phyloP scores from a whole-genome alignment of 1,140 invertebrate genomes.

The Carposina sasakii region DNA sequence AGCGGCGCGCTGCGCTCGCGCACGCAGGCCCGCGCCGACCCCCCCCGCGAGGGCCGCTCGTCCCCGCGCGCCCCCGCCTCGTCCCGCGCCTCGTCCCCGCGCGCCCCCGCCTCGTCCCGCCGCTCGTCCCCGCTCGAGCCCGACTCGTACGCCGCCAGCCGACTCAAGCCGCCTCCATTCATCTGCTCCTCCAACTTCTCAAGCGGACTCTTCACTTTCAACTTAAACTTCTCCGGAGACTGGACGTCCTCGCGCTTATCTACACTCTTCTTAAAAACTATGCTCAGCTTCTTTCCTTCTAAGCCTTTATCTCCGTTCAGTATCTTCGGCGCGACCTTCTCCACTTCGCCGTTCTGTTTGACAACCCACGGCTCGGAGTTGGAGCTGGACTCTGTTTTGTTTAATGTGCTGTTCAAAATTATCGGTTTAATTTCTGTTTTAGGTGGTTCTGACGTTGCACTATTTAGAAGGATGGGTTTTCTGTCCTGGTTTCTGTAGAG shows the following conservation, averaged over 20 bases:
- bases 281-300: constrained; percentile 54
- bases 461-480: constrained; percentile 43
- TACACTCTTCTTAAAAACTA: constrained; percentile 44
- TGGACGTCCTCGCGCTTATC: constrained; percentile 24
- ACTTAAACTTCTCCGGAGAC: constrained; percentile 36
- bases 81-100: constrained; percentile 36
- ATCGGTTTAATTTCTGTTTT: constrained; percentile 56
- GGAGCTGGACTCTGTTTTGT: constrained; percentile 40
- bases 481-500: constrained; percentile 57
- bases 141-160: constrained; percentile 62
- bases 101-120: constrained; percentile 35
- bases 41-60: constrained; percentile 64
- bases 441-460: constrained; percentile 33
- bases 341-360: constrained; percentile 63
- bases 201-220: constrained; percentile 51
- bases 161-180: constrained; percentile 45
- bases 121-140: constrained; percentile 60
- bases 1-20: constrained; percentile 50
- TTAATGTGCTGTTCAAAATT: constrained; percentile 59
- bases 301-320: constrained; percentile 46
- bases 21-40: constrained; percentile 69
- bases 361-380: constrained; percentile 62
- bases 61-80: constrained; percentile 38
- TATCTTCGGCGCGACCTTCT: constrained; percentile 53
- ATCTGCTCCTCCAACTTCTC: constrained; percentile 65